Evolutionary conservation across 2,113 vertebrate species (phyloP).

Genomic region (Dryoscopus gambensis): DNA sequence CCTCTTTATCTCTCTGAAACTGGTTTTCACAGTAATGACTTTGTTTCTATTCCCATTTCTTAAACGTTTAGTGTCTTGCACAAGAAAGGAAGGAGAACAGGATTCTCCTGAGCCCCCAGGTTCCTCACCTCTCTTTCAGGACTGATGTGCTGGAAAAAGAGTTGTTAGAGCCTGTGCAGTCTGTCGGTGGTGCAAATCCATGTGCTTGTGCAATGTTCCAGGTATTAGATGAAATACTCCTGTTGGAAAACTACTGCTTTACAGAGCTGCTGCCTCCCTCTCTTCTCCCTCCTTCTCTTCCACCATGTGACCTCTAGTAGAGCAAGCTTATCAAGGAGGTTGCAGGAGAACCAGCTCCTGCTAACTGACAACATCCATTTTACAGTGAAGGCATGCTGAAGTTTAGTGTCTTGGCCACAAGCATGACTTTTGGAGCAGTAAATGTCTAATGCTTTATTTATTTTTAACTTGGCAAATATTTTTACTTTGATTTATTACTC

Average conservation of each 20-base stretch:
- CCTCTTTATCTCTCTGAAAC: not conserved
- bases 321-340: not conserved
- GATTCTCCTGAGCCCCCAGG: not conserved
- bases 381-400: not conserved
- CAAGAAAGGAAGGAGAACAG: not conserved
- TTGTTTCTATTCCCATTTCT: not conserved
- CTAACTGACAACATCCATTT: not conserved
- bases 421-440: not conserved
- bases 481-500: not conserved
- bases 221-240: not conserved
- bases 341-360: not conserved
- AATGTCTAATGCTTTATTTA: not conserved
- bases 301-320: not conserved
- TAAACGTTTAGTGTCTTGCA: not conserved
- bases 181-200: not conserved
- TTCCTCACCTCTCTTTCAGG: not conserved
- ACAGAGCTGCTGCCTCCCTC: not conserved
- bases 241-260: not conserved
- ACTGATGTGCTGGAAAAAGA: not conserved
- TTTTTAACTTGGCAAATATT: not conserved
- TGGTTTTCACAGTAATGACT: not conserved
- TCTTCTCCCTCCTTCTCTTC: not conserved
- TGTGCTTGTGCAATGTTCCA: not conserved
- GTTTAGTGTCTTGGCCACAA: not conserved
- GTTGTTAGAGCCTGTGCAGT: not conserved